Evolutionary conservation across 2,797 vertebrate species (phyloP), one percentile per base, ranked within the genome.

Genomic region (Leptatherina wallacei): DNA sequence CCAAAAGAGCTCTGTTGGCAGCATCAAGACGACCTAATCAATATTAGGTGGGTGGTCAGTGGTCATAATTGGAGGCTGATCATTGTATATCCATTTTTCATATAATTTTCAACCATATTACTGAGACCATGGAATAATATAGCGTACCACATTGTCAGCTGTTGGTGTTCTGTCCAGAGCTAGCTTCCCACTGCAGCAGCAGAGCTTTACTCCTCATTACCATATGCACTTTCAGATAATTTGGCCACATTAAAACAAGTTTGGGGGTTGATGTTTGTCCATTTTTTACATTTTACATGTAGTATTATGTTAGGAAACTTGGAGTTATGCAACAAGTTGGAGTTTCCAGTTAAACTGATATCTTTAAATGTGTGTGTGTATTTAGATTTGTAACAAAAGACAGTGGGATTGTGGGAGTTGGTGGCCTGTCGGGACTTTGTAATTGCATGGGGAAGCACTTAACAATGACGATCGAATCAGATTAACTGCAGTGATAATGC

Each of bases 401-500:
- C 2, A 27, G 29, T 33, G 57, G 30, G 32, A 14, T 33, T 29
- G 42, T 62, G 27, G 54, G 35, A 35, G 49, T 14, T 24, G 10
- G 30, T 27, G 42, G 54, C 22, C n/a, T 11, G 2, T 42, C 2
- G 4, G 42, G 20, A 38, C 22, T 54, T 64, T 51, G 27, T 51
- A 30, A 52, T 36, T n/a, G 11, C 32, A 12, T 6, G 36, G 14
- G 14, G n/a, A 54, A 61, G 29, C 16, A 9, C 24, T 52, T 55
- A 68, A 75, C 62, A 55, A 27, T 59, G 44, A 35, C 24, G 36
- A 73, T 61, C 62, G 51, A 78, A 73, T 77, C 54, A 81, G 44
- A 44, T 66, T 70, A 81, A 71, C 35, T 63, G 56, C 60, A 68
- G 72, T 65, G 78, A 88, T 79, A 83, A 75, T 74, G 70, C 22